Conservation (phyloP, 2,888 invertebrate species). For the Zygothrica quintamaculata region DNA sequence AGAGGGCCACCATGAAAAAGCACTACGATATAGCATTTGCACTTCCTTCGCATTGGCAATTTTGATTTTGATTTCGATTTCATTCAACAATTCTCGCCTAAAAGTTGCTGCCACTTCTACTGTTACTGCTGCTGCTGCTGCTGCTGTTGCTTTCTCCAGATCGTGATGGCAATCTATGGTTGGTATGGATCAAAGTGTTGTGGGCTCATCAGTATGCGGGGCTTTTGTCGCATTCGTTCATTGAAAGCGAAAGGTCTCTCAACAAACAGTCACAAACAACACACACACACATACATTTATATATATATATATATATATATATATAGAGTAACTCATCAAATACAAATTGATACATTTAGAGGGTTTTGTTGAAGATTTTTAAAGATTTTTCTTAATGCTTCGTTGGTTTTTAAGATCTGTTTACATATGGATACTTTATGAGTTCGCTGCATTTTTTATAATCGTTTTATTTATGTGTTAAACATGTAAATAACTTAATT, state of each 20-base stretch:
- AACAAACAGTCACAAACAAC: too few relatives aligned
- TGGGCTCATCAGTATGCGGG: slow-evolving; percentile 70
- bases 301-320: neutral
- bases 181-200: slow-evolving; percentile 14
- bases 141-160: slow-evolving; percentile 62
- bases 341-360: slow-evolving; percentile 65
- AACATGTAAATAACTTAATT: slow-evolving; percentile 65
- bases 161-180: slow-evolving; percentile 63
- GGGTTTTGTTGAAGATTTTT: too few relatives aligned
- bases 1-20: slow-evolving; percentile 10
- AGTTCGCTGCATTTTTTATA: slow-evolving; percentile 27
- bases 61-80: slow-evolving; percentile 44
- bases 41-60: slow-evolving; percentile 28
- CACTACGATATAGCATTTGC: slow-evolving; percentile 19
- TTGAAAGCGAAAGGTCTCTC: slow-evolving; percentile 76
- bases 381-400: slow-evolving; percentile 35
- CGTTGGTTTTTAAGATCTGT: slow-evolving; percentile 42
- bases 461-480: slow-evolving; percentile 59
- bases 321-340: slow-evolving; percentile 34
- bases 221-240: slow-evolving; percentile 58
- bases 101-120: slow-evolving; percentile 16
- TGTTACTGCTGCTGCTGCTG: slow-evolving; percentile 39
- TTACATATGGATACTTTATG: slow-evolving; percentile 38
- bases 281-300: neutral
- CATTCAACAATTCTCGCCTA: slow-evolving; percentile 72